Percentiles rank a stretch among this genome's conserved stretches.
Conservation (phyloP, 2,888 invertebrate genomes). For the Bombylius major region DNA sequence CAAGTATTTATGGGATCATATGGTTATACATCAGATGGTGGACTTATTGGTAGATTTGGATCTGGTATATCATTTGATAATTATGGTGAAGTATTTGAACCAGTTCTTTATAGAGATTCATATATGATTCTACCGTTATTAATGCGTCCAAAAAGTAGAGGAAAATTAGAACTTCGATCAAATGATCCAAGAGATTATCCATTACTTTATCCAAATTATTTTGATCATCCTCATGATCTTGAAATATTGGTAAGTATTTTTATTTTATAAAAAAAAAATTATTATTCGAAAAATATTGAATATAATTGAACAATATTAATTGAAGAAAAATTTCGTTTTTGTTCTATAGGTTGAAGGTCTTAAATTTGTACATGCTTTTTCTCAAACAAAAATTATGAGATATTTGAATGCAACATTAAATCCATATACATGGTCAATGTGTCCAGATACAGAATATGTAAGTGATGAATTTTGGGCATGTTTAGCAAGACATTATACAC, state of each 20-base stretch:
- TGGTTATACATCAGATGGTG: conserved; percentile 67
- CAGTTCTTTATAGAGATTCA: conserved; percentile 53
- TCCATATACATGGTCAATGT: conserved; percentile 51
- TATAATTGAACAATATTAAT: background rate
- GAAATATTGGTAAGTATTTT: conserved; percentile 48
- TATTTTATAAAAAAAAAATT: too few relatives aligned
- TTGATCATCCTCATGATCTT: conserved; percentile 56
- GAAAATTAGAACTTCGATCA: conserved; percentile 52
- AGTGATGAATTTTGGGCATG: conserved; percentile 70
- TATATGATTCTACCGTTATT: conserved; percentile 55
- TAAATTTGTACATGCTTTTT: conserved; percentile 50
- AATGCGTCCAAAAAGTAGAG: conserved; percentile 61
- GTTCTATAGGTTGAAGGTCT: conserved; percentile 56
- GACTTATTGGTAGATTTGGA: conserved; percentile 55
- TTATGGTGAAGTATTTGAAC: conserved; percentile 56
- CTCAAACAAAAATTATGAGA: conserved; percentile 47
- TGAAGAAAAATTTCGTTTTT: background rate
- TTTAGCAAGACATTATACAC: conserved; percentile 56
- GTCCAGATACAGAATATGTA: conserved; percentile 45
- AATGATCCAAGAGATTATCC: conserved; percentile 60
- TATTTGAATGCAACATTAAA: conserved; percentile 51
- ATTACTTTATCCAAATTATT: conserved; percentile 81
- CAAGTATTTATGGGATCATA: conserved; percentile 64
- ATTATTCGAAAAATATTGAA: background rate
- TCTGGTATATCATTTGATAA: conserved; percentile 53